Conservation (phyloP, 1,140 invertebrate species). For the Drosophila bocki region DNA sequence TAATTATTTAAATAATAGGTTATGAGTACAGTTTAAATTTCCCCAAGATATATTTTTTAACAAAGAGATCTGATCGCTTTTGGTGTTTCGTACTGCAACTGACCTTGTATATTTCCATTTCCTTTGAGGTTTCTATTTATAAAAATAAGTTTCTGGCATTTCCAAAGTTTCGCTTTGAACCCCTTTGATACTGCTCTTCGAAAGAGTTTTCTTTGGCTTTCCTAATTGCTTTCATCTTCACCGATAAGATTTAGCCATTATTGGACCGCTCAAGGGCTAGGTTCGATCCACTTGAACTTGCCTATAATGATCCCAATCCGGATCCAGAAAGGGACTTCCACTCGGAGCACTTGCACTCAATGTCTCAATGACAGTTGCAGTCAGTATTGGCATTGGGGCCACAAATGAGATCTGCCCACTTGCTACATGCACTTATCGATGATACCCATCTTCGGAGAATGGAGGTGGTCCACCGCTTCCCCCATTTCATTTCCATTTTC, state of each 20-base stretch:
- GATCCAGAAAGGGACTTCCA: conserved; percentile 29
- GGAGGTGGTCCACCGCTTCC: not conserved
- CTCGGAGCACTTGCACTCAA: conserved; percentile 53
- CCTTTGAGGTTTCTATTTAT: not conserved
- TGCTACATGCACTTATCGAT: conserved; percentile 59
- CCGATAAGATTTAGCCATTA: conserved; percentile 20
- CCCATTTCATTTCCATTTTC: conserved; percentile 13
- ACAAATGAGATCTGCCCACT: conserved; percentile 51
- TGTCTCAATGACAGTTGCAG: conserved; percentile 78
- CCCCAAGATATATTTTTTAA: not conserved
- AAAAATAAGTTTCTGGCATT: not conserved
- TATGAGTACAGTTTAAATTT: not conserved
- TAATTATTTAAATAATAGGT: not conserved
- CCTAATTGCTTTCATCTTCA: conserved; percentile 24
- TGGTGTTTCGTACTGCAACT: not conserved
- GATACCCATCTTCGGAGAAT: conserved; percentile 32
- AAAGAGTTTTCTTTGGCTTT: conserved; percentile 12
- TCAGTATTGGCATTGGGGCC: conserved; percentile 66
- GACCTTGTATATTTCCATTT: conserved; percentile 15
- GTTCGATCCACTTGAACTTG: conserved; percentile 62
- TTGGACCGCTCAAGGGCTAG: conserved; percentile 38
- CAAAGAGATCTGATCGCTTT: not conserved
- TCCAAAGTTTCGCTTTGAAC: not conserved
- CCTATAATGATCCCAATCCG: conserved; percentile 29
- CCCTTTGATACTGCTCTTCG: not conserved